phyloP scores from a whole-genome alignment of 2,888 invertebrate genomes.

The Pyrochroa serraticornis region DNA sequence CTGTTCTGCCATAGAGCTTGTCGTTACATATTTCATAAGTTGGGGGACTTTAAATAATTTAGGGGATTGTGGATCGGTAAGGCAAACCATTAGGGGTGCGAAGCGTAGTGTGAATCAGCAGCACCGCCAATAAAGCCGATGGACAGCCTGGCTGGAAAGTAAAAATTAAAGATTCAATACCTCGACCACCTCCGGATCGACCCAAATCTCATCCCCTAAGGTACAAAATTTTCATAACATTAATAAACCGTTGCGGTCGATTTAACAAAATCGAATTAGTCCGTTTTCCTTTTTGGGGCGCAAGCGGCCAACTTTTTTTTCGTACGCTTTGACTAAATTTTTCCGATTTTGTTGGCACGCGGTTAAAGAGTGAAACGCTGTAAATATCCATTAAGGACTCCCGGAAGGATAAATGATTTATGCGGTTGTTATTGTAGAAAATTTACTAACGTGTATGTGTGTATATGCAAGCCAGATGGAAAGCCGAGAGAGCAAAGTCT shows the following conservation, averaged over 20 bases:
- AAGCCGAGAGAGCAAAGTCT: slow-evolving; percentile 11
- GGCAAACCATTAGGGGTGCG: slow-evolving; percentile 31
- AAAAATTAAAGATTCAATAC: slow-evolving; percentile 46
- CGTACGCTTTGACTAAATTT: too few species aligned
- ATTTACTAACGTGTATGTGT: slow-evolving; percentile 26
- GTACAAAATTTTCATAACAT: too few species aligned
- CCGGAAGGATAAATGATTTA: slow-evolving; percentile 30
- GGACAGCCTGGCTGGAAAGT: slow-evolving; percentile 41
- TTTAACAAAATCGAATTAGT: too few species aligned
- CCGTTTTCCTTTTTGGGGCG: too few species aligned
- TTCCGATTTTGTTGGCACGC: background rate
- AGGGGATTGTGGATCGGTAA: slow-evolving; percentile 10
- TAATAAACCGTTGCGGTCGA: too few species aligned
- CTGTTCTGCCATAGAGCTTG: too few species aligned
- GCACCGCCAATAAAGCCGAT: slow-evolving; percentile 44
- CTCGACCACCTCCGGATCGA: slow-evolving; percentile 9
- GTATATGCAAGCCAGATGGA: slow-evolving; percentile 13
- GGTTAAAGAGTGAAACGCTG: background rate
- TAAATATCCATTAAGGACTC: slow-evolving; percentile 26
- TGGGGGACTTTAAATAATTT: slow-evolving; percentile 7
- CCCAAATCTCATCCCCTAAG: too few species aligned
- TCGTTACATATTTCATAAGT: too few species aligned
- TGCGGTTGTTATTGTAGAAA: slow-evolving; percentile 22
- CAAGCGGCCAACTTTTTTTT: too few species aligned
- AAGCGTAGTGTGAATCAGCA: slow-evolving; percentile 43